Evolutionary conservation across 2,888 invertebrate species (phyloP), one percentile per base, ranked within the genome.

Genomic region (Steromphala cineraria): DNA sequence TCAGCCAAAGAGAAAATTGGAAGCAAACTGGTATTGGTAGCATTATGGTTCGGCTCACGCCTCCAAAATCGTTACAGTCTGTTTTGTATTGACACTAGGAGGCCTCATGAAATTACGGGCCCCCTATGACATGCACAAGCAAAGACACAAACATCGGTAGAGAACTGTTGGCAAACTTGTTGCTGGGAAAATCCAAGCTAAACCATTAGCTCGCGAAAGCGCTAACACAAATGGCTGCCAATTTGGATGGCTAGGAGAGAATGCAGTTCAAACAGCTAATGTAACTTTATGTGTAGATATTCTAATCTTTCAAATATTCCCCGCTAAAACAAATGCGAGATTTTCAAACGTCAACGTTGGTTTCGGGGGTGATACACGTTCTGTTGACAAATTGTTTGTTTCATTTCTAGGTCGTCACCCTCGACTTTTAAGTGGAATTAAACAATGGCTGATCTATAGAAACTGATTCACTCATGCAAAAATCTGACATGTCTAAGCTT

Each of bases 91-190:
- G 71, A 71, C 71, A 71, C 17, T 17, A 17, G 71, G 36, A 40
- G 31, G 19, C 10, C 71, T 40, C 31, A 19, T 19, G 28, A 8
- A 36, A 17, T 36, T 31, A 19, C 13, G 71, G 19, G 71, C 71
- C 71, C 71, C 28, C 40, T 31, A 40, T 71, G 71, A 36, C 71
- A 71, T 71, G 71, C 71, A 71, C 71, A 71, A 36, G 31, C 15
- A 31, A n/a, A 13, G 21, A 36, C 40, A 40, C 40, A 71, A 71
- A 71, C 71, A 71, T 28, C 31, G 31, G 5, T 19, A 19, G 24
- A 19, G 36, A 71, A 71, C 28, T 71, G 71, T 71, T 36, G 71
- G 71, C 71, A 71, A 71, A 71, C 71, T 71, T 71, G 36, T 31
- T 19, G 71, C 71, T 71, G 71, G 36, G 71, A 71, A 71, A 71